Conservation (phyloP, 2,888 invertebrate genomes). For the Nemapogon koenigi region DNA sequence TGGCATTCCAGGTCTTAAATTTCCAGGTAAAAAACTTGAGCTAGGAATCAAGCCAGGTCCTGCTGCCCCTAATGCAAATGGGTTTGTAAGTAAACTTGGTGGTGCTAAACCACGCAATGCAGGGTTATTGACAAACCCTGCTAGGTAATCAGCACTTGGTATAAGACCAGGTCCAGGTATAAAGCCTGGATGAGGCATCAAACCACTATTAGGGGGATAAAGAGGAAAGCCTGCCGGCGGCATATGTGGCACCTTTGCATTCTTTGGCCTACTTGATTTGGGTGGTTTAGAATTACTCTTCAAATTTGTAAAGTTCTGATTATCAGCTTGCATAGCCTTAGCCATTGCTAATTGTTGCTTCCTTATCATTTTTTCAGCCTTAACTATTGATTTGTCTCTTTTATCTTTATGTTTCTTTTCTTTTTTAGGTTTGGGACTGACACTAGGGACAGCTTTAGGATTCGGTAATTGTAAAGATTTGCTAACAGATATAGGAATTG, state of each 20-base stretch:
- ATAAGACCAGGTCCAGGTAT: slow-evolving; percentile 55
- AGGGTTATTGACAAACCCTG: slow-evolving; percentile 50
- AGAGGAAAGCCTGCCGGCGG: slow-evolving; percentile 47
- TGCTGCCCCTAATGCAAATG: slow-evolving; percentile 56
- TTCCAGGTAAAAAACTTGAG: slow-evolving; percentile 44
- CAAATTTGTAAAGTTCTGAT: slow-evolving; percentile 27
- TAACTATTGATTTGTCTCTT: slow-evolving; percentile 39
- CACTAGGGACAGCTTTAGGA: slow-evolving; percentile 58
- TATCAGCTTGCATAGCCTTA: slow-evolving; percentile 39
- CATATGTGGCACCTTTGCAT: slow-evolving; percentile 43
- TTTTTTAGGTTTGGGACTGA: slow-evolving; percentile 65
- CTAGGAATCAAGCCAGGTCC: slow-evolving; percentile 71
- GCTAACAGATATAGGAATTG: slow-evolving; percentile 42
- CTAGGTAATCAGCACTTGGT: slow-evolving; percentile 48
- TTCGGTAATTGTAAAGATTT: slow-evolving; percentile 40
- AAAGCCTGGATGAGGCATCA: slow-evolving; percentile 61
- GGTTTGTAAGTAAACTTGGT: slow-evolving; percentile 52
- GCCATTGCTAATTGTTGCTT: slow-evolving; percentile 53
- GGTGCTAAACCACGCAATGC: slow-evolving; percentile 45
- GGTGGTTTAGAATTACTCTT: slow-evolving; percentile 38
- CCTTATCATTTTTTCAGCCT: slow-evolving; percentile 45
- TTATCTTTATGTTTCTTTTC: slow-evolving; percentile 63
- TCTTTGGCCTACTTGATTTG: slow-evolving; percentile 47
- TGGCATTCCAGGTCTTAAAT: slow-evolving; percentile 44
- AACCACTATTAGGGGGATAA: slow-evolving; percentile 57